A percentile compares a stretch with the other conserved stretches of the same genome.
Evolutionary conservation across 2,113 vertebrate genomes (phyloP).

Genomic region (Mixornis gularis): DNA sequence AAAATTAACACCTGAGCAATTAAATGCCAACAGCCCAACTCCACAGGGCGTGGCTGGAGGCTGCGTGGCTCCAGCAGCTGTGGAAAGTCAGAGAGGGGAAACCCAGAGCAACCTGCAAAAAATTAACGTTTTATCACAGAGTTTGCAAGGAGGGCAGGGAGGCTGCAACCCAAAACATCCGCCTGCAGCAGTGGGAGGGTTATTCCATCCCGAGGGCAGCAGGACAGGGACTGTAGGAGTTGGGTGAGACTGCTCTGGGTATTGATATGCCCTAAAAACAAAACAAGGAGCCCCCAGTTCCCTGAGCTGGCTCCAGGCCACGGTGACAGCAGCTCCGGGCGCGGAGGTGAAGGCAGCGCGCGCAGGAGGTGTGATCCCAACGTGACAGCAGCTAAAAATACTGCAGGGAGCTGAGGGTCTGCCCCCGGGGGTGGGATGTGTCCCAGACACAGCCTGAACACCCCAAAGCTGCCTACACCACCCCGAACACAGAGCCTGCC

Average conservation of each 20-base stretch:
- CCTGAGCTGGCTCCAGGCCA: not conserved
- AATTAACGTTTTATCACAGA: not conserved
- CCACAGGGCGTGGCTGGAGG: not conserved
- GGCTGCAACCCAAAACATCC: not conserved
- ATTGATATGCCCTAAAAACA: fast-evolving
- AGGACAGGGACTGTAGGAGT: not conserved
- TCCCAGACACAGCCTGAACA: not conserved
- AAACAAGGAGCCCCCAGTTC: not conserved
- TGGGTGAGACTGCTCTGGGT: fast-evolving
- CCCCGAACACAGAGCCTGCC: not conserved
- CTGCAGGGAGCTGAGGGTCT: not conserved
- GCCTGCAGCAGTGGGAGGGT: fast-evolving
- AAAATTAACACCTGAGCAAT: not conserved
- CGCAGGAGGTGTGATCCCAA: not conserved
- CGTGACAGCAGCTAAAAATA: not conserved
- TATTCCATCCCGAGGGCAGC: not conserved
- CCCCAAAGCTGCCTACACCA: not conserved
- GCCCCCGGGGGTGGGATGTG: not conserved
- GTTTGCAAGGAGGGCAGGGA: not conserved
- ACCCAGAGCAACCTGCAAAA: not conserved
- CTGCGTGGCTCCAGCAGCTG: not conserved
- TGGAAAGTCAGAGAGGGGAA: not conserved
- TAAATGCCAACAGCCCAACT: not conserved
- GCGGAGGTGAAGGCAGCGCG: not conserved
- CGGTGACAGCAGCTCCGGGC: not conserved